Evolutionary conservation across 2,797 vertebrate genomes (phyloP), one percentile per base, ranked within the genome.

Genomic region (Decapterus maruadsi): DNA sequence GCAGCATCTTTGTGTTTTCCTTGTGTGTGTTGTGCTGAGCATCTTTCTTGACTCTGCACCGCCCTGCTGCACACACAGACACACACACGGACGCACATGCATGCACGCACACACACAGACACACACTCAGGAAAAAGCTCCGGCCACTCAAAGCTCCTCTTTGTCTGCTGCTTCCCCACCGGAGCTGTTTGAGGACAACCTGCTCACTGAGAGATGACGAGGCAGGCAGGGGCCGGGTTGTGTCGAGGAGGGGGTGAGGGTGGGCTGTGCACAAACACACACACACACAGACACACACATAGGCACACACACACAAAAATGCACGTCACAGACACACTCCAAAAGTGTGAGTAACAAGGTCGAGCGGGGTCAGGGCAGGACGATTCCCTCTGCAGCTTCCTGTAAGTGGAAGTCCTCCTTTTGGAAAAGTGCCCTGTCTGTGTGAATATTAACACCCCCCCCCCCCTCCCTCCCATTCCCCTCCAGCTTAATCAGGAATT

Each of bases 381-480:
- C 31, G 72, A 72, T 46, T 62, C 26, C 26, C 26, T 26, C 26
- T 26, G 26, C 26, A 26, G 26, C 62, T 85, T 56, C 73, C 77
- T 64, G 84, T 62, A 67, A 74, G 67, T 64, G 4, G 1, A 6
- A 26, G 26, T 26, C 26, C 31, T 4, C 4, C 70, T 42, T 54
- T 56, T 87, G 84, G 85, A 90, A 92, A 83, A 80, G 61, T 90
- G 83, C 86, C 84, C 82, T 72, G 59, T 55, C 75, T 66, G 65
- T 90, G 88, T 82, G 89, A 91, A 91, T 76, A 77, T 56, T 70
- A 56, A 80, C 84, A 80, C 31, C 31, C 72, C 79, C 26, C 26
- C 26, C 26, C 3, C 26, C 3, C 26, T 26, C 1, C 26, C 26
- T 26, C 26, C 26, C 26, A 1, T 3, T 26, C 26, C 26, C 26